phyloP scores from a whole-genome alignment of 1,140 invertebrate species.

The Meloidogyne hapla region DNA sequence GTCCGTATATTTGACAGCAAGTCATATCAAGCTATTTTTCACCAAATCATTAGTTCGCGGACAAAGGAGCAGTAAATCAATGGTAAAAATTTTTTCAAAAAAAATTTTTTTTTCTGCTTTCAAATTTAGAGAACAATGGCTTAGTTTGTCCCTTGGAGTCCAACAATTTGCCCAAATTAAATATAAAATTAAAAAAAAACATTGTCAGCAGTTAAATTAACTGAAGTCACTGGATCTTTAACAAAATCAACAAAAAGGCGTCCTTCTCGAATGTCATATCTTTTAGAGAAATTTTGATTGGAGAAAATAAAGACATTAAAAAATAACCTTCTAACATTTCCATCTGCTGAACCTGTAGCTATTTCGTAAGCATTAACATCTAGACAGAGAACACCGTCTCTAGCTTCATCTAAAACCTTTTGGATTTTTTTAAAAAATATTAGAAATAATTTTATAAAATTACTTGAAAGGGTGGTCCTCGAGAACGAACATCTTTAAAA shows the following conservation, averaged over 20 bases:
- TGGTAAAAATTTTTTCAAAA: too few relatives aligned
- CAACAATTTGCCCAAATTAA: too few relatives aligned
- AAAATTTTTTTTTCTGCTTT: too few relatives aligned
- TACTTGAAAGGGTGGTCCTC: conserved; percentile 49
- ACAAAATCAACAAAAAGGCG: conserved; percentile 47
- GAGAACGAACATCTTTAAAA: conserved; percentile 39
- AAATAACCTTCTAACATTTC: conserved; percentile 17
- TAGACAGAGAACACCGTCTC: conserved; percentile 43
- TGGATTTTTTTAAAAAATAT: not conserved
- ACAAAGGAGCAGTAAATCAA: too few relatives aligned
- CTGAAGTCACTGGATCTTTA: conserved; percentile 27
- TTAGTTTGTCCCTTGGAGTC: too few relatives aligned
- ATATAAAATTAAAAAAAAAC: not conserved
- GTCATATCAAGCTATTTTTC: too few relatives aligned
- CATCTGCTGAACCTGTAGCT: conserved; percentile 48
- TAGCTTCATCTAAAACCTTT: conserved; percentile 49
- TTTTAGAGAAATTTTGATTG: not conserved
- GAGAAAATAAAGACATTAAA: not conserved
- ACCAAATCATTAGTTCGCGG: too few relatives aligned
- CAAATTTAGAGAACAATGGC: too few relatives aligned
- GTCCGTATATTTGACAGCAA: too few relatives aligned
- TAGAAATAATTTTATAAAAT: not conserved
- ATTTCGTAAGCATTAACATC: conserved; percentile 43
- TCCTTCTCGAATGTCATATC: conserved; percentile 50
- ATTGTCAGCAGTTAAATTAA: conserved; percentile 47